Evolutionary conservation across 1,140 invertebrate species (phyloP).

Genomic region (Coelopa frigida): DNA sequence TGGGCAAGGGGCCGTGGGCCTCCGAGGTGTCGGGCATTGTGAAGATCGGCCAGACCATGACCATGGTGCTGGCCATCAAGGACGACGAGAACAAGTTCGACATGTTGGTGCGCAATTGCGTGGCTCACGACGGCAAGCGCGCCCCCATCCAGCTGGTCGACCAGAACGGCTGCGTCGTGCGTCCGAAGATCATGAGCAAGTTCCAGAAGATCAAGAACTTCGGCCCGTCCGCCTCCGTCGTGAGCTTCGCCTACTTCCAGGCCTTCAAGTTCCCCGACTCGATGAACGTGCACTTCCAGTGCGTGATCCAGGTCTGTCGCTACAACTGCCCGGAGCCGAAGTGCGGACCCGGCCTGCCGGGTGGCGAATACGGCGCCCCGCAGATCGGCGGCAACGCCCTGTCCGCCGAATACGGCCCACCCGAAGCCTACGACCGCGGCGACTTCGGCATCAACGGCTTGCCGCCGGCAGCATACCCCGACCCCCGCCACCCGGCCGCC

Average conservation of each 20-base stretch:
- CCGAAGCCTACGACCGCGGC: constrained; percentile 52
- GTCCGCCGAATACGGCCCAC: constrained; percentile 60
- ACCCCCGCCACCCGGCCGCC: constrained; percentile 75
- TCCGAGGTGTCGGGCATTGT: constrained; percentile 91
- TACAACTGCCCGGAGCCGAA: constrained; percentile 90
- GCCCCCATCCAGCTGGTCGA: constrained; percentile 89
- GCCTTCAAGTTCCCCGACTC: constrained; percentile 95
- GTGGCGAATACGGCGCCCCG: constrained; percentile 62
- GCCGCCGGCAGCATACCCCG: constrained; percentile 69
- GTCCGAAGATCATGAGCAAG: constrained; percentile 89
- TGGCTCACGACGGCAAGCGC: constrained; percentile 87
- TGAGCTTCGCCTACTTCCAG: constrained; percentile 92
- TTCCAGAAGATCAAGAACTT: constrained; percentile 97
- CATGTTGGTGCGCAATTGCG: constrained; percentile 89
- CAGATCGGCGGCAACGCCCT: constrained; percentile 51
- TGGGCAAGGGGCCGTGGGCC: constrained; percentile 90
- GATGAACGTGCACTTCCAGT: constrained; percentile 96
- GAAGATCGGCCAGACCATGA: constrained; percentile 94
- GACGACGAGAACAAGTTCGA: constrained; percentile 94
- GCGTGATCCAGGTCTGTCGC: constrained; percentile 89
- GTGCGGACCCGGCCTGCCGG: constrained; percentile 57
- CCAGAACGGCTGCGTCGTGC: constrained; percentile 82
- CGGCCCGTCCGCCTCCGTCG: constrained; percentile 84
- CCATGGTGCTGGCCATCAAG: constrained; percentile 90
- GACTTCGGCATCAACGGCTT: constrained; percentile 72